Evolutionary conservation across 2,113 vertebrate species (phyloP), one percentile per base, ranked within the genome.

Genomic region (Gopherus evgoodei): DNA sequence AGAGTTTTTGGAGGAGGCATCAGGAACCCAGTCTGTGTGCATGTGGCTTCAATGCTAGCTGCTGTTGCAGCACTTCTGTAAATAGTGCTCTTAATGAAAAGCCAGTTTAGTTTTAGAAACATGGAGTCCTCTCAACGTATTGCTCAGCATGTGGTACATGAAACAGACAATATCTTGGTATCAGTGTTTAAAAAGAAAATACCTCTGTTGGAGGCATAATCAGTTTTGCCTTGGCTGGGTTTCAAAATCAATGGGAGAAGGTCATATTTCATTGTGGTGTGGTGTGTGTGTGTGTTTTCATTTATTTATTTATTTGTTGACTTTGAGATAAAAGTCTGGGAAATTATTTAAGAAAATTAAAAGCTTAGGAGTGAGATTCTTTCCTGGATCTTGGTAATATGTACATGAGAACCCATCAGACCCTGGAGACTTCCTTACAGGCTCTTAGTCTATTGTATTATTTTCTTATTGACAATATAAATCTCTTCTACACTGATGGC

Each of bases 221-320:
- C 54, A 96, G 94, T 97, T 95, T 94, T 94, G 47, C 85, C 93
- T 91, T 94, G 83, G 83, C 89, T 96, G 8, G 84, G 59, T 91
- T 96, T 93, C 81, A 87, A 89, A 96, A 95, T 97, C 94, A 90
- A 84, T 96, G 80, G 91, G 89, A 91, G 84, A 91, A 59, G 88
- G 93, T 57, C 44, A 94, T 96, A 95, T 79, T 38, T 57, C 31
- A 94, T 96, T 69, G 88, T 93, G 50, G 13, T 14, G 13, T 14
- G 49, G 49, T 13, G 50, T 50, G 50, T 50, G 50, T 50, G 50
- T 50, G 49, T 49, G 49, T 50, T 50, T 50, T 50, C 13, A 50
- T 50, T 16, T 50, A 14, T 50, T 50, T 50, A 50, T 50, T 50
- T 14, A 50, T 88, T 92, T 93, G 52, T 91, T n/a, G 2, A 91